Evolutionary conservation across 1,140 invertebrate species (phyloP).

Genomic region (Orius laevigatus): DNA sequence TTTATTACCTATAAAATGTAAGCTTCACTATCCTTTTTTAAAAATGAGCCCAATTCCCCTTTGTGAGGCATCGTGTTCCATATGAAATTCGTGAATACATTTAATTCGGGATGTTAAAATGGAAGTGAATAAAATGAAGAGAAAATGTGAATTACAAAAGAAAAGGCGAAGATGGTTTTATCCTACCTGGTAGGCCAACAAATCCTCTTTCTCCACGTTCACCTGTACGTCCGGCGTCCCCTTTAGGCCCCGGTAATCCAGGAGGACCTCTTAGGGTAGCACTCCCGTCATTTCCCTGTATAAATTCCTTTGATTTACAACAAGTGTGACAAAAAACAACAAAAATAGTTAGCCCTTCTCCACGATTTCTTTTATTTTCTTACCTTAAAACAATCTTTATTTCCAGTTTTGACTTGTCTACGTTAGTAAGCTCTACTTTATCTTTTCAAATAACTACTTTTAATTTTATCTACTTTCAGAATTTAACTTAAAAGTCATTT

Average conservation of each 20-base stretch:
- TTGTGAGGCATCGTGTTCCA: neutral
- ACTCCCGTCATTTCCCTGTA: slow-evolving; percentile 30
- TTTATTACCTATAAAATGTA: slow-evolving; percentile 30
- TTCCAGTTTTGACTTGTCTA: too few relatives aligned
- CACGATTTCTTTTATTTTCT: too few relatives aligned
- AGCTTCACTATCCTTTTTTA: neutral
- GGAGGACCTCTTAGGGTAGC: slow-evolving; percentile 29
- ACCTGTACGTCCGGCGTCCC: slow-evolving; percentile 26
- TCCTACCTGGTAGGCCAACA: slow-evolving; percentile 10
- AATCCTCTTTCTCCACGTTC: slow-evolving; percentile 13
- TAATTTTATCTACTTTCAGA: too few relatives aligned
- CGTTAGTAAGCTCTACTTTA: too few relatives aligned
- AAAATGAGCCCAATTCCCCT: neutral
- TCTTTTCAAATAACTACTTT: too few relatives aligned
- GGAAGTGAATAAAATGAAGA: neutral
- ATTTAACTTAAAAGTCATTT: too few relatives aligned
- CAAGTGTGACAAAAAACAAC: slow-evolving; percentile 2
- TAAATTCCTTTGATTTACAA: slow-evolving; percentile 13
- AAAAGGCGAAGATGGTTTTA: neutral
- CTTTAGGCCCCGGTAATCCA: slow-evolving; percentile 32
- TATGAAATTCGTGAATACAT: neutral
- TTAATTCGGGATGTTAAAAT: too few relatives aligned
- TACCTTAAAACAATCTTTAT: too few relatives aligned
- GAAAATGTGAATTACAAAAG: neutral
- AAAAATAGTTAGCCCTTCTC: neutral